phyloP scores from a whole-genome alignment of 2,797 vertebrate genomes.

The Urocyon cinereoargenteus region DNA sequence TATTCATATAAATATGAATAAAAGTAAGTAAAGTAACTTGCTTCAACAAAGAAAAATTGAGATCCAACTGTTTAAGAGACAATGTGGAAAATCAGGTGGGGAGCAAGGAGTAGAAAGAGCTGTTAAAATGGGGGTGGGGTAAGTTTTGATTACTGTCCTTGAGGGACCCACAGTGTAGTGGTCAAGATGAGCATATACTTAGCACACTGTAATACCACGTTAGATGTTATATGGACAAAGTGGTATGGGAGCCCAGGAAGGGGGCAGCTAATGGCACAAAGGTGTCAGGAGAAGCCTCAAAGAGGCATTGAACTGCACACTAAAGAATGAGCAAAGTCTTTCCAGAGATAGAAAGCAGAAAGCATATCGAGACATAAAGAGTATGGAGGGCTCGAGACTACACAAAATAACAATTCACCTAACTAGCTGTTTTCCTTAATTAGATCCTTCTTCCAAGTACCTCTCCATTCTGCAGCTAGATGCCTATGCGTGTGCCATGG shows the following conservation, averaged over 20 bases:
- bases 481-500: not conserved
- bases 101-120: not conserved
- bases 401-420: not conserved
- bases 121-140: not conserved
- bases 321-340: not conserved
- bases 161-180: not conserved
- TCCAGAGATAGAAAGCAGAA: not conserved
- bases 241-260: not conserved
- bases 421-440: not conserved
- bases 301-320: not conserved
- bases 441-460: not conserved
- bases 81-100: not conserved
- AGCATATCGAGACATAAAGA: not conserved
- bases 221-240: not conserved
- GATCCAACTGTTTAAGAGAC: not conserved
- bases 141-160: not conserved
- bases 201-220: accelerated
- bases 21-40: not conserved
- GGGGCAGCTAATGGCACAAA: not conserved
- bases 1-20: not conserved
- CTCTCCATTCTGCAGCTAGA: not conserved
- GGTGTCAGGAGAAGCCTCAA: not conserved
- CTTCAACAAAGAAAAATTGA: not conserved
- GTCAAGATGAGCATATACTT: not conserved
- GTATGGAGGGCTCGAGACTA: not conserved